Percentiles rank a stretch among this genome's conserved stretches.
phyloP scores from a whole-genome alignment of 2,113 vertebrate genomes.

The Hemiscyllium ocellatum region DNA sequence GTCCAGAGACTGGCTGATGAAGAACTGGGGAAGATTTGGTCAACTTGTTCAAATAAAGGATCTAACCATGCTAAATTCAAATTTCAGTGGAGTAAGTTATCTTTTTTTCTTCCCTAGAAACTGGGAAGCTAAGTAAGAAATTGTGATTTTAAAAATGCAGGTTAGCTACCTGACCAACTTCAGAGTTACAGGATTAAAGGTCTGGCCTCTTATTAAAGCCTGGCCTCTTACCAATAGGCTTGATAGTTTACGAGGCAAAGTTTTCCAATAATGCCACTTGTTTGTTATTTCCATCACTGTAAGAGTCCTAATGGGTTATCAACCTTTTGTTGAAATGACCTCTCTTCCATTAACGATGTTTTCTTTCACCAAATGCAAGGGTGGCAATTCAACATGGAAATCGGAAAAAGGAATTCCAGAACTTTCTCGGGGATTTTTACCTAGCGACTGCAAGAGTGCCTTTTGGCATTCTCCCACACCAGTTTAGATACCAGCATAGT shows the following conservation, averaged over 20 bases:
- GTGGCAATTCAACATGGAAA: background rate
- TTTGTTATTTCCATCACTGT: background rate
- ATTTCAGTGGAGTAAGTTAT: constrained; percentile 24
- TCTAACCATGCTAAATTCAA: background rate
- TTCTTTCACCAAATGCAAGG: background rate
- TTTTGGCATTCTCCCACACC: background rate
- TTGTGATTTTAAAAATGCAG: background rate
- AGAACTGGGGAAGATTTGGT: constrained; percentile 14
- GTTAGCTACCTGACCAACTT: background rate
- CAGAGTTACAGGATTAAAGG: background rate
- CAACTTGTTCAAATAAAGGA: background rate
- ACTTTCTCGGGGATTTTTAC: background rate
- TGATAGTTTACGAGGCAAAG: background rate
- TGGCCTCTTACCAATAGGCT: background rate
- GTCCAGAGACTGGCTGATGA: constrained; percentile 19
- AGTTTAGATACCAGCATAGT: background rate
- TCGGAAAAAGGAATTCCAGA: background rate
- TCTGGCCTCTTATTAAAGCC: too few species aligned
- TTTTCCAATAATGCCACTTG: background rate
- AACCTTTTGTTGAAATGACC: background rate
- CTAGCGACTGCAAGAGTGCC: background rate
- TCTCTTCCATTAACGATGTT: background rate
- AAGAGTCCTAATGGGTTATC: background rate
- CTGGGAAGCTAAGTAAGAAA: background rate
- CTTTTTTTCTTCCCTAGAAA: background rate